Base-by-base conservation (phyloP, 1,140 invertebrate genomes). In the Phthorimaea operculella region DNA sequence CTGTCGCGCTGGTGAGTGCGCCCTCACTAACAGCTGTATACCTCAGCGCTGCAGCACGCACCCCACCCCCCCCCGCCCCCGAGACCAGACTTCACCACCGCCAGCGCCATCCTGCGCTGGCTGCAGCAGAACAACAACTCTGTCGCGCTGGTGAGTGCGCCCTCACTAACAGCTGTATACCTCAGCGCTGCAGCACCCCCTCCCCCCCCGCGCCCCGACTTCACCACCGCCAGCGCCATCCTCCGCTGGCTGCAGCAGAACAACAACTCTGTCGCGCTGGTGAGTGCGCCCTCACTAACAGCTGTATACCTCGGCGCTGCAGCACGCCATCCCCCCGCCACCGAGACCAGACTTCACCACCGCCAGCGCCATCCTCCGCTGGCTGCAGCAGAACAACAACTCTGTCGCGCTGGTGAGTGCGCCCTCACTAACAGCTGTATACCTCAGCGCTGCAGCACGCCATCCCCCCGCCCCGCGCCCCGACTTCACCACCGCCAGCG, bases 301-400 rank as follows among this genome's bases (percentile, higher is more conserved):
- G n/a, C n/a, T n/a, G n/a, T 47, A 16, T 45, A 49, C 83, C 9
- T 75, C 70, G 15, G 79, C 83, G 0, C 69, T 87, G 18, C 83
- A 86, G 64, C 83, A 86, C 55, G 79, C 83, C 1, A 74, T 84
- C 6, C 85, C 85, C 11, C 85, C 83, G 28, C 83, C 83, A 0
- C 85, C 85, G 8, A 61, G 83, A 8, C 85, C 85, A 0, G 85
- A 87, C 72, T 87, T 86, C 76, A 87, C 85, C 57, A 87, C 85
- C 21, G 77, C 80, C 55, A 84, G 83, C 54, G 83, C 85, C 18
- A 84, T 87, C 33, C 63, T 87, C 36, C 70, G 85, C 15, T 87
- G 85, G 85, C 59, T 87, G 45, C 76, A 81, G 60, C 77, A 83
- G 55, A 77, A 81, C 62, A 84, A 85, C 63, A 83, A 83, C 55